These are phyloP conservation scores for Branchinecta lindahli DNA, from an alignment of 1,140 invertebrate genomes.

Conservation along the genomic window DNA sequence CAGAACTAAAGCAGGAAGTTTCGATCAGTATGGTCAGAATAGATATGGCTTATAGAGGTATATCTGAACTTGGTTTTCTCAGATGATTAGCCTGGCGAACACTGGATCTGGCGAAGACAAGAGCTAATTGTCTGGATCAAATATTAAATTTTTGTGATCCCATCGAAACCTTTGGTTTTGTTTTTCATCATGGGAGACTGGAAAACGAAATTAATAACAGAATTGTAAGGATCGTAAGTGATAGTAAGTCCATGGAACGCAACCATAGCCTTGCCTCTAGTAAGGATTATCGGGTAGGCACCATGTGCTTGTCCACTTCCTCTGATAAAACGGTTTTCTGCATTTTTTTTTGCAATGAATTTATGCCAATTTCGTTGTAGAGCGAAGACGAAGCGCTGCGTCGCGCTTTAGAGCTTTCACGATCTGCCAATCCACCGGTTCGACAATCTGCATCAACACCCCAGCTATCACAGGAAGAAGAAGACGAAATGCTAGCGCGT, in stretches of 20 bases:
- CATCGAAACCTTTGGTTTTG: too few species aligned
- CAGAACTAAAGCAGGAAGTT: too few species aligned
- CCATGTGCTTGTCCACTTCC: conserved; percentile 24
- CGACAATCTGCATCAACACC: not conserved
- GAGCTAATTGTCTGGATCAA: too few species aligned
- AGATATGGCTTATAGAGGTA: too few species aligned
- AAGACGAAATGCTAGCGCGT: conserved; percentile 31
- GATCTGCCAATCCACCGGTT: conserved; percentile 28
- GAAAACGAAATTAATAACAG: too few species aligned
- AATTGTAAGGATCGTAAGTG: not conserved
- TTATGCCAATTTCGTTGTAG: conserved; percentile 25
- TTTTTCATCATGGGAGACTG: too few species aligned
- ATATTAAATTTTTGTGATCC: too few species aligned
- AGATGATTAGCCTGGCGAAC: too few species aligned
- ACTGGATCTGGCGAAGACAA: too few species aligned
- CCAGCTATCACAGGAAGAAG: conserved; percentile 30
- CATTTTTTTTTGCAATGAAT: conserved; percentile 18
- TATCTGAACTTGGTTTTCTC: too few species aligned
- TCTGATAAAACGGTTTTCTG: conserved; percentile 20
- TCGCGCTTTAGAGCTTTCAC: conserved; percentile 56
- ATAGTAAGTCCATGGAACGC: conserved; percentile 13
- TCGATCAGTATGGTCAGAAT: too few species aligned
- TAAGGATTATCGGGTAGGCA: conserved; percentile 27
- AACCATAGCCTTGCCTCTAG: conserved; percentile 12
- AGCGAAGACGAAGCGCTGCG: conserved; percentile 76